Conservation (phyloP, 2,113 vertebrate species). For the Limnothrissa miodon region DNA sequence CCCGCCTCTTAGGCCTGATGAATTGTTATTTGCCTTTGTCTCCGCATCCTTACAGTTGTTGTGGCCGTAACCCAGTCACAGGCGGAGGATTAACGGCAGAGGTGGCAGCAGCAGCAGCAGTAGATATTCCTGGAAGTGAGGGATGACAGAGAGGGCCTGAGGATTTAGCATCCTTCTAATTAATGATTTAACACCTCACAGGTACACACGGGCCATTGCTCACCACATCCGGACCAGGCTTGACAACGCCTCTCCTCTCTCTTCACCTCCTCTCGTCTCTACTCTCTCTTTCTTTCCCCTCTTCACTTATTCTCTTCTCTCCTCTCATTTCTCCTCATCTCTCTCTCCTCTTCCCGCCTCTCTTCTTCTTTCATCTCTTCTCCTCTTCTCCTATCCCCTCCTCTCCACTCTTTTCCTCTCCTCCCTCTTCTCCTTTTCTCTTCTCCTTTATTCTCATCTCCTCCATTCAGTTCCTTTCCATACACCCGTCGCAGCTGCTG, state of each 20-base stretch:
- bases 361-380: too few relatives aligned
- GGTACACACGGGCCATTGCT: conserved; percentile 24
- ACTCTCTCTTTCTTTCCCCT: too few relatives aligned
- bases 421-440: too few relatives aligned
- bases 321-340: too few relatives aligned
- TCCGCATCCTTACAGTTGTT: too few relatives aligned
- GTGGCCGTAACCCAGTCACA: neutral
- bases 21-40: neutral
- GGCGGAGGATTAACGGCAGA: neutral
- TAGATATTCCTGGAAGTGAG: conserved; percentile 22
- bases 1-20: neutral
- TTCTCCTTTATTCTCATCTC: too few relatives aligned
- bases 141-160: conserved; percentile 21
- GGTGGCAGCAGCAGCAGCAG: neutral
- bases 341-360: too few relatives aligned
- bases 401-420: too few relatives aligned
- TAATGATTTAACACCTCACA: conserved; percentile 54
- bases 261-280: conserved; percentile 34
- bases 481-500: conserved; percentile 32
- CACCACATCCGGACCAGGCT: conserved; percentile 33
- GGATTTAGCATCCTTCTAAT: conserved; percentile 44
- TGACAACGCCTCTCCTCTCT: conserved; percentile 40
- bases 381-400: too few relatives aligned
- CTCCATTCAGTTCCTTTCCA: too few relatives aligned
- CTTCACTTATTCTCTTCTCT: too few relatives aligned